Conservation (phyloP, 2,888 invertebrate species). For the Dexiosoma caninum region DNA sequence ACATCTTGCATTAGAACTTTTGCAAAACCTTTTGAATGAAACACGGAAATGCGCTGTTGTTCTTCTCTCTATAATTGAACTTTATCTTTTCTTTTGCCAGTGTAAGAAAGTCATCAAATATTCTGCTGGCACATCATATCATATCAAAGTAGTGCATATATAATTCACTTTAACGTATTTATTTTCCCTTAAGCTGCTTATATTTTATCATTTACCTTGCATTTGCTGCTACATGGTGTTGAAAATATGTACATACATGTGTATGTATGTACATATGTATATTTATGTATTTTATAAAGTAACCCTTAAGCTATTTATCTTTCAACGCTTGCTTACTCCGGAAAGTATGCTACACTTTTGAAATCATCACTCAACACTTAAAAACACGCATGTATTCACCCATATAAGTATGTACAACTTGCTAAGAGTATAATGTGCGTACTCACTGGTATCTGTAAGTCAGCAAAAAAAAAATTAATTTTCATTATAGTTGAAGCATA, state of each 20-base stretch:
- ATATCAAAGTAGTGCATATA: neutral
- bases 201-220: slow-evolving; percentile 46
- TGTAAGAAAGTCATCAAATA: neutral
- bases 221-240: slow-evolving; percentile 16
- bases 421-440: neutral
- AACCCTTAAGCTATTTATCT: slow-evolving; percentile 56
- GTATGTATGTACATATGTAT: too few species aligned
- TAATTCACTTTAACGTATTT: slow-evolving; percentile 34
- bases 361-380: slow-evolving; percentile 24
- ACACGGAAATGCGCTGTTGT: too few species aligned
- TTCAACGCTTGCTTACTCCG: slow-evolving; percentile 46
- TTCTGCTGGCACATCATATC: neutral
- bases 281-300: neutral
- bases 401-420: neutral
- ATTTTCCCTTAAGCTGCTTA: slow-evolving; percentile 46
- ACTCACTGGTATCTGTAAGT: neutral
- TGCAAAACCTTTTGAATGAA: too few species aligned
- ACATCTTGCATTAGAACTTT: too few species aligned
- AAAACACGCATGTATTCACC: neutral
- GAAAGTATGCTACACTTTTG: slow-evolving; percentile 41
- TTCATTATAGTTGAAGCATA: slow-evolving; percentile 23
- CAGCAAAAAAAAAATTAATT: slow-evolving; percentile 32
- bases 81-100: neutral
- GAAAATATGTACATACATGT: too few species aligned
- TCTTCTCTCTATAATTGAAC: too few species aligned